Percentiles rank a stretch among this genome's conserved stretches.
These are phyloP conservation scores for Eupithecia insigniata DNA, from an alignment of 2,888 invertebrate genomes.

Conservation along the genomic window DNA sequence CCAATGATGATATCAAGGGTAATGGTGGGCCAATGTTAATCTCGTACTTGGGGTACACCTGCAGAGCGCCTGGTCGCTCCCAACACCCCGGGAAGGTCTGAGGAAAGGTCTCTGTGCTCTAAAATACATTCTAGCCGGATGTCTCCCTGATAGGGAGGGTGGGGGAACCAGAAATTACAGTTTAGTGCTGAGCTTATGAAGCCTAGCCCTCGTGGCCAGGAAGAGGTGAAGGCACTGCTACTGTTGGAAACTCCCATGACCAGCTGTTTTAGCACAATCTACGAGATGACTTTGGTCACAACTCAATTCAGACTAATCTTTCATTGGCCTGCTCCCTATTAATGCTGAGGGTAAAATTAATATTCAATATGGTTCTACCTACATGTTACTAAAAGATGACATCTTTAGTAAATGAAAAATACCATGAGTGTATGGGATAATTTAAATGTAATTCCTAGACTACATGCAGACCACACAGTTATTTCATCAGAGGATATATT, in stretches of 20 bases:
- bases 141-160: conserved; percentile 86
- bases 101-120: conserved; percentile 85
- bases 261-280: conserved; percentile 90
- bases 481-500: neutral
- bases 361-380: conserved; percentile 1
- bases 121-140: conserved; percentile 88
- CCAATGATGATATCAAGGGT: conserved; percentile 78
- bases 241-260: conserved; percentile 89
- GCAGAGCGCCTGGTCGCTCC: conserved; percentile 85
- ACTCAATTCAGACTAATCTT: conserved; percentile 96
- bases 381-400: neutral
- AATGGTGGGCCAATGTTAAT: conserved; percentile 87
- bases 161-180: conserved; percentile 90
- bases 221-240: conserved; percentile 72
- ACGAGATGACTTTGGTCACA: conserved; percentile 87
- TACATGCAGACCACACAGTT: neutral
- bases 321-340: conserved; percentile 84
- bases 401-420: neutral
- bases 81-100: conserved; percentile 92
- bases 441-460: neutral
- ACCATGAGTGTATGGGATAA: neutral
- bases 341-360: conserved; percentile 70
- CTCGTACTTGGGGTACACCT: conserved; percentile 89
- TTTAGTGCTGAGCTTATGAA: conserved; percentile 80
- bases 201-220: conserved; percentile 71